Evolutionary conservation across 2,888 invertebrate genomes (phyloP), one percentile per base, ranked within the genome.

Genomic region (Protophormia terraenovae): DNA sequence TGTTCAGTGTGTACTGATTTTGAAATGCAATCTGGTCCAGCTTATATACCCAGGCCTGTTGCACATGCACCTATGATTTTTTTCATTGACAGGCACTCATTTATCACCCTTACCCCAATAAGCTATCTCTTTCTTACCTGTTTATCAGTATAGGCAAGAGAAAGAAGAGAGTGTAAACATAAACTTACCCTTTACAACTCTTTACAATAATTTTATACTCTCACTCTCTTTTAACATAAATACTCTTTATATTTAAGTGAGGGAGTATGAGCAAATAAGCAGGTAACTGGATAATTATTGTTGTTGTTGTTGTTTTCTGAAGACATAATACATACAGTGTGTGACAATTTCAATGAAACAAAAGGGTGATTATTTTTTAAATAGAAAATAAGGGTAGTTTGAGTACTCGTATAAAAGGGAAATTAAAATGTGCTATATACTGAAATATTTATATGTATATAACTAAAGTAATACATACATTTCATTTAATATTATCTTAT

Each of bases 1-100:
- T 87, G 88, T 86, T 89, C 83, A 87, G 86, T 86, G 87, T 84
- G 82, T 87, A 90, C 90, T 91, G 90, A 90, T 88, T 89, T 88
- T 71, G 53, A 88, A 84, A 87, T 86, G 85, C 69, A 87, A 80
- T 64, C 66, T 35, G 73, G 79, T 19, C 66, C 24, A 77, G 83
- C 82, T 89, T 91, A 88, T 91, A 91, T 91, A 90, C 86, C 53
- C 75, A 85, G 45, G 75, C 55, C 67, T 75, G 50, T 64, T 82
- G 78, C 85, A 79, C 71, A 38, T 10, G 38, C 62, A 77, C 83
- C 69, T 84, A 83, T 84, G 83, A 84, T 47, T 83, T 87, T 87
- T 86, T 87, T 86, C 88, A 86, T 72, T 80, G 80, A 62, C 77
- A 58, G 66, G 58, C 78, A 73, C 55, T 29, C 16, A 29, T 27